Evolutionary conservation across 2,113 vertebrate species (phyloP), one percentile per base, ranked within the genome.

Genomic region (Raja brachyura): DNA sequence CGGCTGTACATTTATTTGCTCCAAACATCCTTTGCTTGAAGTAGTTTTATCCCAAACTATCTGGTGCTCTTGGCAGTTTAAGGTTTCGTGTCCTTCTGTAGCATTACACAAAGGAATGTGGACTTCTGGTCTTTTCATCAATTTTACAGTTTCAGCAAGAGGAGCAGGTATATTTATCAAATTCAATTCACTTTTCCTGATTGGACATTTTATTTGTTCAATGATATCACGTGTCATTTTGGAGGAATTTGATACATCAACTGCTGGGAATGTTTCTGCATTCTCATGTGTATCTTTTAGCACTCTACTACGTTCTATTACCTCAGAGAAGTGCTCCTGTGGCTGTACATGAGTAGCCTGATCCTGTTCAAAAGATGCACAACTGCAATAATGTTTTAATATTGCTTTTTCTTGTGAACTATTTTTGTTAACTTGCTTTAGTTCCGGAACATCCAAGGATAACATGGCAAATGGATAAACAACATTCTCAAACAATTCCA

Each of bases 141-240:
- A 73, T 3, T n/a, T n/a, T 66, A 92, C 22, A 4, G 33, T 63
- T 18, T 63, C n/a, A 63, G 25, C 14, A 39, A 33, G 39, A 6
- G 25, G 63, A 73, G 22, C 33, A 54, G 63, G 31, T 73, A 68
- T 20, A 11, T 20, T 92, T 22, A 22, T 10, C 22, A 22, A 39
- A 92, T 92, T 73, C 66, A 54, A 73, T 73, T 92, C 39, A 73
- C 33, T 92, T 92, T 68, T 39, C 88, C 39, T 73, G 61, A 92
- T 92, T 73, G 33, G 63, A 92, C 31, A 92, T 48, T 73, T 68
- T 25, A 25, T 92, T 92, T 48, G 66, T 73, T 70, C 66, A 73
- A 1, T 20, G 33, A 92, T 7, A 25, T 31, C n/a, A 70, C 68
- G 68, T 90, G n/a, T 68, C 33, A 68, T 63, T 63, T 86, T 86